Evolutionary conservation across 2,797 vertebrate genomes (phyloP), one percentile per base, ranked within the genome.

Genomic region (Amazona finschi): DNA sequence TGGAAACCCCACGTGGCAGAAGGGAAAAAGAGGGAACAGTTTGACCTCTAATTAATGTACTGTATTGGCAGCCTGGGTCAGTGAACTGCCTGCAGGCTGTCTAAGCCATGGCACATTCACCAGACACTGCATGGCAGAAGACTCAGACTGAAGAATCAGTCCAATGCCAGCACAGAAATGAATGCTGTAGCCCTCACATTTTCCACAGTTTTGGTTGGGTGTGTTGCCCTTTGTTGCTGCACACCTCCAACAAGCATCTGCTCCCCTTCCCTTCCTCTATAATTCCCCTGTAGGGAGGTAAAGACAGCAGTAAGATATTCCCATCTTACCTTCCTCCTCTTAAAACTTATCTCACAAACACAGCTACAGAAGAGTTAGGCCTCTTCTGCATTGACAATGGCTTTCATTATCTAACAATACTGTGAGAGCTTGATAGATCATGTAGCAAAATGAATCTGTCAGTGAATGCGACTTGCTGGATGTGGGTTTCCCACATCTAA

Each of bases 101-200:
- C 31, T 33, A 38, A 5, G 2, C 52, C 71, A 50, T 0, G 3
- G 55, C 60, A 66, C 36, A 2, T 8, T 13, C 49, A 30, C 0
- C 0, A 71, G 53, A 47, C 17, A 17, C 25, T 9, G 24, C 0
- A 0, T 2, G 60, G 39, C 75, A 87, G 24, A 33, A 72, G 38
- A 33, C 36, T 14, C 14, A 46, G 11, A 10, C 4, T 71, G 41
- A 82, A 93, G 39, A 58, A 28, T 14, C 39, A 65, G 50, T 6
- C 39, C 66, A 67, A 2, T 2, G 25, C 15, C 53, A 75, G 14
- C 3, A 31, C 11, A 76, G 47, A 69, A 85, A 22, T 27, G 6
- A 81, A 71, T 7, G 24, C 3, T 28, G 27, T 6, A 79, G 31
- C 38, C 47, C 41, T 27, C 41, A 24, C 6, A 65, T 74, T 65